Base-by-base conservation (phyloP, 2,797 vertebrate species). In the Jordanella pulchra region DNA sequence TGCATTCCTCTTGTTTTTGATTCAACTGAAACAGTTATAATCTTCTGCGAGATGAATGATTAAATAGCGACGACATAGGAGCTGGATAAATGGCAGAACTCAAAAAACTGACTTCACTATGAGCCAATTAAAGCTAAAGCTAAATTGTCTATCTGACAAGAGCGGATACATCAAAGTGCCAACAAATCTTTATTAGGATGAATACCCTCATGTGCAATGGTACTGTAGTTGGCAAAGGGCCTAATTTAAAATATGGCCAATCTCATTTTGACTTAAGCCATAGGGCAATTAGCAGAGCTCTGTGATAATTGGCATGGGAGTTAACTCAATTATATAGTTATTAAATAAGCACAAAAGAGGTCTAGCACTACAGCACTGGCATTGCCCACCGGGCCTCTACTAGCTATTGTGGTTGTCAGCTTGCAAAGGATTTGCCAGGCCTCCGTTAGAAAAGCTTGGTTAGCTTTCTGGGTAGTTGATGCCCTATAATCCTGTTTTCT, bases 281-380 rank as follows among this genome's bases (percentile, higher is more conserved):
- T 71, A 61, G 45, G 60, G 80, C 91, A 92, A 93, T 94, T 93
- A 92, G 89, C 48, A 23, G 67, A 87, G 73, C 74, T 86, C 81
- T 92, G 65, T 84, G 82, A 86, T 90, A 89, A 91, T 73, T 92
- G 90, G 91, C 89, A 90, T 86, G 82, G 75, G 85, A 89, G 75
- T 90, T 86, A 84, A 89, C 73, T 86, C 85, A 86, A 90, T 94
- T 91, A 91, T 91, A 82, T 85, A 72, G 83, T 90, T 92, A 90
- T 91, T 92, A 91, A 93, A 93, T 88, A 85, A 82, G 81, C 80
- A 92, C 91, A 92, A 92, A 92, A 69, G 79, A 80, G 51, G 77
- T 69, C 60, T 67, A 68, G 81, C 78, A 83, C 83, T 89, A 87
- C 73, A 86, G 84, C 71, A 75, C 81, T 93, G 89, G 90, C 84